Percentiles rank a stretch among this genome's conserved stretches.
These are phyloP conservation scores for Anadara kagoshimensis DNA, from an alignment of 1,140 invertebrate genomes.

Conservation along the genomic window DNA sequence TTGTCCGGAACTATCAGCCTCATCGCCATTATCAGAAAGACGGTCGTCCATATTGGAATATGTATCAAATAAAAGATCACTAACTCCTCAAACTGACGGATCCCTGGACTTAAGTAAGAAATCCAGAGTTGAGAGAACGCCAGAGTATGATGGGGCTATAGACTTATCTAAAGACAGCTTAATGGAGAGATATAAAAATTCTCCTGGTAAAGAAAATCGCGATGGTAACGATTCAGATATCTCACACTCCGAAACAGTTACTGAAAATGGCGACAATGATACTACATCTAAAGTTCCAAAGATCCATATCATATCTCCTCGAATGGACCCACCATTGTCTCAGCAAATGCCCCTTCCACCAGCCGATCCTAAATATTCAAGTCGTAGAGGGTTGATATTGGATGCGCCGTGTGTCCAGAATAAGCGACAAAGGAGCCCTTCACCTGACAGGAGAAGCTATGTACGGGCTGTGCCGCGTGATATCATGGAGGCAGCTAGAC, in stretches of 20 bases:
- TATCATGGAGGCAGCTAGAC: too few relatives aligned
- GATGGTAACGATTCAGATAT: conserved; percentile 27
- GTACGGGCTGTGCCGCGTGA: conserved; percentile 10
- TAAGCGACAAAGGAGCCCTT: conserved; percentile 56
- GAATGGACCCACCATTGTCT: conserved; percentile 49
- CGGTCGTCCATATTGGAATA: neutral
- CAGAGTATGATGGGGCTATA: conserved; percentile 48
- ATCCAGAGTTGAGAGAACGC: conserved; percentile 1
- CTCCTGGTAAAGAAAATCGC: conserved; percentile 43
- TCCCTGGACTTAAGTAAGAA: conserved; percentile 53
- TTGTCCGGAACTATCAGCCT: conserved; percentile 28
- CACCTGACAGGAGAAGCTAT: conserved; percentile 63
- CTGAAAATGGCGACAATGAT: conserved; percentile 24
- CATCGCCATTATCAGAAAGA: conserved; percentile 24
- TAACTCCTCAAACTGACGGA: conserved; percentile 40
- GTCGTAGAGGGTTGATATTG: conserved; percentile 63
- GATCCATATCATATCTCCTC: conserved; percentile 64
- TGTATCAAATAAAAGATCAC: conserved; percentile 38
- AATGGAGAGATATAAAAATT: conserved; percentile 16
- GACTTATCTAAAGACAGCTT: conserved; percentile 46
- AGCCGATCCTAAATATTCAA: conserved; percentile 62
- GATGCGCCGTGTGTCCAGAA: conserved; percentile 63
- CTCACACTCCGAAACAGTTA: conserved; percentile 37
- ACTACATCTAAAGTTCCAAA: conserved; percentile 50
- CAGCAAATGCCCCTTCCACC: conserved; percentile 61